A percentile compares a stretch with the other conserved stretches of the same genome.
These are phyloP conservation scores for Troides aeacus DNA, from an alignment of 2,888 invertebrate species.

Conservation along the genomic window DNA sequence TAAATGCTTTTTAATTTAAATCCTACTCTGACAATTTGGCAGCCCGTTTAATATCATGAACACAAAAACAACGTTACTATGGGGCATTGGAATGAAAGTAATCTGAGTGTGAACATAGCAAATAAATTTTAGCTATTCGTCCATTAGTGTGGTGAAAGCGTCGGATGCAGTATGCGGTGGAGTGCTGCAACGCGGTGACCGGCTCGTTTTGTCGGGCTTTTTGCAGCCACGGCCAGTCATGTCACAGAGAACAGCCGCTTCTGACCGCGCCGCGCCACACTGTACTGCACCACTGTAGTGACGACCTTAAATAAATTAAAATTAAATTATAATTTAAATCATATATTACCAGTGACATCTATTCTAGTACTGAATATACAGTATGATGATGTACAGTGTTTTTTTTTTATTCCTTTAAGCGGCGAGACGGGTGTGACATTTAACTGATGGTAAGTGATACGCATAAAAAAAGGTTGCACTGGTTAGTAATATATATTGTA, in stretches of 20 bases:
- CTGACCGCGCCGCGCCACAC: slow-evolving; percentile 21
- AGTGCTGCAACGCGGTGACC: slow-evolving; percentile 49
- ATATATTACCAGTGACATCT: background rate
- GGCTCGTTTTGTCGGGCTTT: slow-evolving; percentile 61
- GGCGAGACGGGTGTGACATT: too few relatives aligned
- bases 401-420: too few relatives aligned
- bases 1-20: background rate
- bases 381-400: too few relatives aligned
- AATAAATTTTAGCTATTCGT: slow-evolving; percentile 38
- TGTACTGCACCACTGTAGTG: slow-evolving; percentile 33
- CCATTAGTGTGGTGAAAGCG: slow-evolving; percentile 42
- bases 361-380: too few relatives aligned
- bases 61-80: background rate
- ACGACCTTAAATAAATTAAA: slow-evolving; percentile 18
- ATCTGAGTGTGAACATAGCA: slow-evolving; percentile 18
- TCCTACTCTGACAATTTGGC: background rate
- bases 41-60: background rate
- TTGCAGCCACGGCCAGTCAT: slow-evolving; percentile 48
- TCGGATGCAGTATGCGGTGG: slow-evolving; percentile 64
- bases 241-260: slow-evolving; percentile 40
- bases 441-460: too few relatives aligned
- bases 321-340: background rate
- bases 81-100: background rate
- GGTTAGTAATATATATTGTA: too few relatives aligned
- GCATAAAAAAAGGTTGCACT: too few relatives aligned